A percentile compares a stretch with the other conserved stretches of the same genome.
Evolutionary conservation across 2,888 invertebrate genomes (phyloP).

Genomic region (Synanthedon formicaeformis): DNA sequence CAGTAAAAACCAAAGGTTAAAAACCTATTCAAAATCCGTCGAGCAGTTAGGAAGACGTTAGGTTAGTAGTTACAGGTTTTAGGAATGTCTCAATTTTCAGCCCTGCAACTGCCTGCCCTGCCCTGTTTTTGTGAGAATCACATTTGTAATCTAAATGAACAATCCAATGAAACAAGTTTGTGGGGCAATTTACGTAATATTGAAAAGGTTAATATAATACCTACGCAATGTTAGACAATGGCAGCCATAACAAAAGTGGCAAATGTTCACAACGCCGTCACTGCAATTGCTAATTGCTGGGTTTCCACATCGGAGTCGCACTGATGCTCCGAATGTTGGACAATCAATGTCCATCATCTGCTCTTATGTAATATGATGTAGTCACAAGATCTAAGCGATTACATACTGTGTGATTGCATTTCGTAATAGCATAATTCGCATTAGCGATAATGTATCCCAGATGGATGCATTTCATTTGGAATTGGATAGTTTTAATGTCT

Average conservation of each 20-base stretch:
- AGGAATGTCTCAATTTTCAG: no score
- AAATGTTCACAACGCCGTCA: not conserved
- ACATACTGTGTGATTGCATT: slow-evolving; percentile 36
- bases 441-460: no score
- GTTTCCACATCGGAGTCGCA: slow-evolving; percentile 2
- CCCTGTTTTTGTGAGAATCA: no score
- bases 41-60: no score
- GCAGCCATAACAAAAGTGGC: not conserved
- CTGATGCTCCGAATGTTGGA: slow-evolving; percentile 3
- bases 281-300: not conserved
- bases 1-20: no score
- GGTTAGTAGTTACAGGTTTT: no score
- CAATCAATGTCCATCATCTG: slow-evolving; percentile 15
- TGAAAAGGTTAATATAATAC: not conserved
- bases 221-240: not conserved
- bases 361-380: slow-evolving; percentile 41
- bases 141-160: no score
- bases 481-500: no score
- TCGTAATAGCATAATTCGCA: no score
- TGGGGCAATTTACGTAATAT: not conserved
- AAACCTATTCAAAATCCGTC: no score
- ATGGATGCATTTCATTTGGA: no score
- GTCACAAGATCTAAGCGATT: slow-evolving; percentile 36
- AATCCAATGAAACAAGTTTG: not conserved
- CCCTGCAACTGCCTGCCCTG: no score